A percentile compares a stretch with the other conserved stretches of the same genome.
Evolutionary conservation across 2,113 vertebrate species (phyloP).

Genomic region (Crocuta crocuta): DNA sequence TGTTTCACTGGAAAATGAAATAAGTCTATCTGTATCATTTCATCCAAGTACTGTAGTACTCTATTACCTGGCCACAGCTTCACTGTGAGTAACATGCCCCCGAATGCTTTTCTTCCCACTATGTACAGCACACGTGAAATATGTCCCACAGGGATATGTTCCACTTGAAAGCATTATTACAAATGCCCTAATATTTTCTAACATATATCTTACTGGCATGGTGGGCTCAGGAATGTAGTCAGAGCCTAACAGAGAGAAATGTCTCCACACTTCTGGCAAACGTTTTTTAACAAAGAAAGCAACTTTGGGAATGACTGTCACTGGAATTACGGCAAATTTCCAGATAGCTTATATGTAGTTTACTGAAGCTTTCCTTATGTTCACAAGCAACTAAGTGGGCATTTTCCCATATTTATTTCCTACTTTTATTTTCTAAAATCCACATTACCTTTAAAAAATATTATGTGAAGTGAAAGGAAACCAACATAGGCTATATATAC

Average conservation of each 20-base stretch:
- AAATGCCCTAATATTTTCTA: constrained; percentile 81
- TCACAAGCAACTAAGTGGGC: not conserved
- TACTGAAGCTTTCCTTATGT: constrained; percentile 47
- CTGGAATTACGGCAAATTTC: constrained; percentile 54
- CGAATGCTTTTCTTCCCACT: constrained; percentile 74
- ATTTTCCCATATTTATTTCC: not conserved
- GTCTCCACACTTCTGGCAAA: constrained; percentile 51
- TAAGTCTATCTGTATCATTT: constrained; percentile 80
- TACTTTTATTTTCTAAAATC: not conserved
- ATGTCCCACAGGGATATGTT: constrained; percentile 69
- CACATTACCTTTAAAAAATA: not conserved
- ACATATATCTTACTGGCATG: constrained; percentile 54
- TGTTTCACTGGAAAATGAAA: constrained; percentile 80
- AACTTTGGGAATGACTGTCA: constrained; percentile 69
- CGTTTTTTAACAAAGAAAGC: constrained; percentile 60
- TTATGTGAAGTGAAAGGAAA: not conserved
- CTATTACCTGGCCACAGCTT: constrained; percentile 6
- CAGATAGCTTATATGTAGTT: constrained; percentile 49
- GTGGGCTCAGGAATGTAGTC: constrained; percentile 52
- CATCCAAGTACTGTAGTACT: constrained; percentile 68
- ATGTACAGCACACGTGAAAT: constrained; percentile 78
- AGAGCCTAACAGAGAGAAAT: constrained; percentile 60
- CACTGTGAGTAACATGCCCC: constrained; percentile 64
- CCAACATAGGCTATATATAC: not conserved
- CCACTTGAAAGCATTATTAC: constrained; percentile 80